Percentiles rank a stretch among this genome's conserved stretches.
These are phyloP conservation scores for Exocentrus adspersus DNA, from an alignment of 2,888 invertebrate genomes.

Conservation along the genomic window DNA sequence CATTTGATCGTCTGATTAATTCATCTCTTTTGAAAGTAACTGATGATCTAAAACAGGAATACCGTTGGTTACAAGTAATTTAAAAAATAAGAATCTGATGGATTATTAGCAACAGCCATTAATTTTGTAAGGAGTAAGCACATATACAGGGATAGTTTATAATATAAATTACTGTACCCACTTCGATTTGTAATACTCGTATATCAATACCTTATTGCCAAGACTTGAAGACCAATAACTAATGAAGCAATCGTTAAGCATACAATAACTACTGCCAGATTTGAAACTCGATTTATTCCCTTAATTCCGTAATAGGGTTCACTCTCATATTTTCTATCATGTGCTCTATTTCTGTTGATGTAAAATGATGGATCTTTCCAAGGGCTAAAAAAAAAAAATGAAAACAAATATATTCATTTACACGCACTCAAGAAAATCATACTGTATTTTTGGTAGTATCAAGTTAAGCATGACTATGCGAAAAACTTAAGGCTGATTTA, in stretches of 20 bases:
- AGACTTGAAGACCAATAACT: constrained; percentile 70
- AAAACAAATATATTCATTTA: no score
- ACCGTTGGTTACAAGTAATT: neutral
- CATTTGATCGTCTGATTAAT: constrained; percentile 65
- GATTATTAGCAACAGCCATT: no score
- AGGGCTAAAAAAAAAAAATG: constrained; percentile 40
- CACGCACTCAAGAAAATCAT: no score
- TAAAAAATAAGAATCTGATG: neutral
- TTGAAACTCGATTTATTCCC: constrained; percentile 70
- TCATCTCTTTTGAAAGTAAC: constrained; percentile 64
- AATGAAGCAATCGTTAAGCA: constrained; percentile 69
- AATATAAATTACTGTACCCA: no score
- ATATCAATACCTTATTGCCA: constrained; percentile 68
- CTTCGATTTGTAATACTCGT: neutral
- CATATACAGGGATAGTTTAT: no score
- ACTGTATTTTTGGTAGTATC: no score
- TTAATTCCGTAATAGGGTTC: constrained; percentile 73
- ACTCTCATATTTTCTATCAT: constrained; percentile 54
- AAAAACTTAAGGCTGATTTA: no score
- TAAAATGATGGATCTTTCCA: constrained; percentile 61
- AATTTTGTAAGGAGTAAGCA: no score
- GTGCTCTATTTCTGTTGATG: constrained; percentile 56
- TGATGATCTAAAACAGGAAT: constrained; percentile 65
- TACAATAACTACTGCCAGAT: constrained; percentile 69
- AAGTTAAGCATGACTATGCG: no score